Conservation (phyloP, 2,888 invertebrate species). For the Monoplex corrugatus region DNA sequence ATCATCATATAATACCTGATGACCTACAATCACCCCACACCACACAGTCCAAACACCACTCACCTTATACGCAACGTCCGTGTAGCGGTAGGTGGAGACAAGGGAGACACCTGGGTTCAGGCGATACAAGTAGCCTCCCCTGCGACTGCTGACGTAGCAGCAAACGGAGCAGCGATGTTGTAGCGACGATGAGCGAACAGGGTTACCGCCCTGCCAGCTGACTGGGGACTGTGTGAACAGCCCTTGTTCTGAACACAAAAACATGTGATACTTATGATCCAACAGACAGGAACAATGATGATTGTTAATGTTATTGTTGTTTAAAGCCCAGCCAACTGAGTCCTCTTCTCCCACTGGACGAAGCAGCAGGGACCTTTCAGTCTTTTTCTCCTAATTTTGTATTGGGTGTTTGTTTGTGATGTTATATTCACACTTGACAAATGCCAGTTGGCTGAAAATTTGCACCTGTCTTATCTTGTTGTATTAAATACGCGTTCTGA, state of each 20-base stretch:
- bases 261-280: background rate
- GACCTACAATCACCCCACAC: background rate
- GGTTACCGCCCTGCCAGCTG: slow-evolving; percentile 33
- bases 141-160: slow-evolving; percentile 86
- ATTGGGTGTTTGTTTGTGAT: too few relatives aligned
- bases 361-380: too few relatives aligned
- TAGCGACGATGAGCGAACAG: slow-evolving; percentile 6
- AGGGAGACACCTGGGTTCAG: slow-evolving; percentile 80
- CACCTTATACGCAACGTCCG: slow-evolving; percentile 54
- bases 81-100: slow-evolving; percentile 85
- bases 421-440: too few relatives aligned
- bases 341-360: too few relatives aligned
- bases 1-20: too few relatives aligned
- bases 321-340: too few relatives aligned
- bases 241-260: slow-evolving; percentile 6
- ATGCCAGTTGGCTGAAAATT: too few relatives aligned
- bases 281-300: too few relatives aligned
- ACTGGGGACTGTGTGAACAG: background rate
- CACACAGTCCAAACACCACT: background rate
- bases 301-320: too few relatives aligned
- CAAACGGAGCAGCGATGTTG: slow-evolving; percentile 83
- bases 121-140: slow-evolving; percentile 89
- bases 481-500: too few relatives aligned
- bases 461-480: too few relatives aligned
- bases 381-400: too few relatives aligned